Conservation (phyloP, 2,113 vertebrate species). For the Rhabdomys dilectus region DNA sequence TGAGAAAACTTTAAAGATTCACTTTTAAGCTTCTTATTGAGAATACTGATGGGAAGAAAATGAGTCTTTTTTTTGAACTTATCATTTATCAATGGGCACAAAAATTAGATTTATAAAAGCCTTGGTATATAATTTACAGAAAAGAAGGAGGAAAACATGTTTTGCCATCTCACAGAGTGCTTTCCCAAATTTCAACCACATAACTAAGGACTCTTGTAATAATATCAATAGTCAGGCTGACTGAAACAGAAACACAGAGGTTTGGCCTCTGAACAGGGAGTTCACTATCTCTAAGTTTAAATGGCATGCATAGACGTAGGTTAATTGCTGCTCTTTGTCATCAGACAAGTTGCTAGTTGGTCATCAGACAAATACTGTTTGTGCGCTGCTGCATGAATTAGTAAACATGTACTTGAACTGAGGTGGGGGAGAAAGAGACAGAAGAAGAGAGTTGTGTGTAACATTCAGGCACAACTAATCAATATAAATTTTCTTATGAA, state of each 20-base stretch:
- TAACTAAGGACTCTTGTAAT: neutral
- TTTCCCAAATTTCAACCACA: neutral
- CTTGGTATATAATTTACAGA: constrained; percentile 3
- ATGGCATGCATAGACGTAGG: neutral
- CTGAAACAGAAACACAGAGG: neutral
- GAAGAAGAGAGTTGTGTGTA: neutral
- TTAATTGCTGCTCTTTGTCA: neutral
- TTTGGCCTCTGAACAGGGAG: neutral
- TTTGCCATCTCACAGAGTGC: neutral
- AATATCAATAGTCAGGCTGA: neutral
- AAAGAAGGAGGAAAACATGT: constrained; percentile 10
- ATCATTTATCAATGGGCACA: neutral
- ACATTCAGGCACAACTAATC: neutral
- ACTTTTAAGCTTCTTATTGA: constrained; percentile 21
- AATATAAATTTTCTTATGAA: neutral
- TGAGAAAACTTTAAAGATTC: constrained; percentile 39
- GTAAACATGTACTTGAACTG: neutral
- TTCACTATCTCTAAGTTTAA: neutral
- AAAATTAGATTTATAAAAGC: constrained; percentile 5
- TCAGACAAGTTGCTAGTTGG: neutral
- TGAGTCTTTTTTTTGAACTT: constrained; percentile 15
- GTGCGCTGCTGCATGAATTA: neutral
- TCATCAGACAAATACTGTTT: neutral
- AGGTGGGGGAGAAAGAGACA: too few relatives aligned
- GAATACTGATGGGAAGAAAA: constrained; percentile 2